These are phyloP conservation scores for Orius laevigatus DNA, from an alignment of 1,140 invertebrate genomes.

Conservation along the genomic window DNA sequence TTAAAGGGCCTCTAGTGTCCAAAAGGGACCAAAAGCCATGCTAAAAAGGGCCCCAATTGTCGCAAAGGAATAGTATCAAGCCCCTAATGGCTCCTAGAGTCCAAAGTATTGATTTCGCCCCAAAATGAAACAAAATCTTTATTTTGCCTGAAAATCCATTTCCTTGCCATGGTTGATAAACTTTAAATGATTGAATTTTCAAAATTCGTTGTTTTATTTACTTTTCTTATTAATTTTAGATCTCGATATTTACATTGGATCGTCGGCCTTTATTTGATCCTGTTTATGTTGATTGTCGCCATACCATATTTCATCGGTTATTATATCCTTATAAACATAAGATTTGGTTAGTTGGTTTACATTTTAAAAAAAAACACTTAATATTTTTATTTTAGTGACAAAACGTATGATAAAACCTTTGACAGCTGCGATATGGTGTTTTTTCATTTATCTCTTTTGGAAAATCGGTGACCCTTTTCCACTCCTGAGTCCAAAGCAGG, in stretches of 20 bases:
- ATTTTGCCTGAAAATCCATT: no score
- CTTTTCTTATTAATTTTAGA: conserved; percentile 35
- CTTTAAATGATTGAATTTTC: no score
- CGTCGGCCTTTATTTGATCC: conserved; percentile 71
- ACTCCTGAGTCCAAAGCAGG: conserved; percentile 85
- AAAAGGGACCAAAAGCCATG: no score
- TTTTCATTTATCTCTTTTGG: conserved; percentile 95
- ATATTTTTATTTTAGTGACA: conserved; percentile 48
- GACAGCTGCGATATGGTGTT: conserved; percentile 70
- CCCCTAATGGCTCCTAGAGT: no score
- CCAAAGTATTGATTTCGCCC: no score
- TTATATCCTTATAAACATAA: conserved; percentile 80
- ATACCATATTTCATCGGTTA: conserved; percentile 97
- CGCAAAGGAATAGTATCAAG: no score
- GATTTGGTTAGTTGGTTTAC: conserved; percentile 49
- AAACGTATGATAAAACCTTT: conserved; percentile 60
- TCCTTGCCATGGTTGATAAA: no score
- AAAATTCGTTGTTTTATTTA: no score
- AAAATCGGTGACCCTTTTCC: conserved; percentile 99
- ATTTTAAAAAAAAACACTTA: no score
- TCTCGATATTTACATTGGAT: conserved; percentile 96
- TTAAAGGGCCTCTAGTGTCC: no score
- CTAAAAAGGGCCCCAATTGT: no score
- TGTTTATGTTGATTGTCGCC: conserved; percentile 89
- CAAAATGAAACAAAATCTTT: no score